Conservation (phyloP, 2,888 invertebrate species). For the Drosophila trichaetosa region DNA sequence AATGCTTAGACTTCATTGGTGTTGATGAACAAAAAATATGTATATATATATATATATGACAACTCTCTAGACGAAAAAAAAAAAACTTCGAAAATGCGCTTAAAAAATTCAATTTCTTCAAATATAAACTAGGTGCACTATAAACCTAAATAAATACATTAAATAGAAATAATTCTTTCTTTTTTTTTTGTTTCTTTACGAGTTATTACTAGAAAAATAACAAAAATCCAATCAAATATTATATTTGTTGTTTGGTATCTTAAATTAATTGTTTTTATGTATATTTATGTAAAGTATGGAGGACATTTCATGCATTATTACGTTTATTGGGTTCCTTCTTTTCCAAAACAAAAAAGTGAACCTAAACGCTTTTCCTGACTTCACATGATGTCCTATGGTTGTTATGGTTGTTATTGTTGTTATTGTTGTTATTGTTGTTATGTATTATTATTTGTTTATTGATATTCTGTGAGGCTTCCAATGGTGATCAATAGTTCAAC, state of each 20-base stretch:
- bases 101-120: slow-evolving; percentile 6
- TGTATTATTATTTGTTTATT: slow-evolving; percentile 32
- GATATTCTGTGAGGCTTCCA: slow-evolving; percentile 51
- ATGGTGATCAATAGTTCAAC: slow-evolving; percentile 52
- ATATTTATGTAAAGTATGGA: slow-evolving; percentile 31
- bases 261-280: slow-evolving; percentile 7
- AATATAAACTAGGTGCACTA: slow-evolving; percentile 22
- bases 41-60: slow-evolving; percentile 1
- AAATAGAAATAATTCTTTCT: neutral
- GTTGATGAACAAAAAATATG: slow-evolving; percentile 7
- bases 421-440: neutral
- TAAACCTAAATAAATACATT: slow-evolving; percentile 43
- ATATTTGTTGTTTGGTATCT: slow-evolving; percentile 17
- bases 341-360: slow-evolving; percentile 15
- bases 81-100: slow-evolving; percentile 44
- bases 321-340: neutral
- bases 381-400: slow-evolving; percentile 14
- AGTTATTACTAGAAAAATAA: slow-evolving; percentile 13
- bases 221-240: slow-evolving; percentile 11
- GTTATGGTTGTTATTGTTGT: neutral
- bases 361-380: slow-evolving; percentile 24
- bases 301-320: slow-evolving; percentile 33
- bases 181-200: neutral
- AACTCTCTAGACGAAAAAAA: slow-evolving; percentile 15
- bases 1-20: slow-evolving; percentile 8